Evolutionary conservation across 2,888 invertebrate species (phyloP).

Genomic region (Meloe dianella): DNA sequence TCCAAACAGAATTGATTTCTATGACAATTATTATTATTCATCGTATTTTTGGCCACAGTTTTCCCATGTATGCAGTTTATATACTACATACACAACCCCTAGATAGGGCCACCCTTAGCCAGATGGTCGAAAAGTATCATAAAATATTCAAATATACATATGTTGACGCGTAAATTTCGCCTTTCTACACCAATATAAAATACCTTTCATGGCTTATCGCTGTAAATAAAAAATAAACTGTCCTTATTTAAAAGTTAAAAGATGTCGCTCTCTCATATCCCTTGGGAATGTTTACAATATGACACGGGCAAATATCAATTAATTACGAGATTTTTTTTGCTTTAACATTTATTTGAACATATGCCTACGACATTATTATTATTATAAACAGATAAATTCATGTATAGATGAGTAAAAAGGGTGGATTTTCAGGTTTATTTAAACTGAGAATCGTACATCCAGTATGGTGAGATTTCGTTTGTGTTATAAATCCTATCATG

Average conservation of each 20-base stretch:
- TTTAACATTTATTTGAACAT: conserved; percentile 2
- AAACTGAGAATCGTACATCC: conserved; percentile 21
- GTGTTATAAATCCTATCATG: conserved; percentile 45
- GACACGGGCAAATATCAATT: conserved; percentile 28
- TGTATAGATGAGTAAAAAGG: conserved; percentile 14
- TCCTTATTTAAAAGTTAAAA: conserved; percentile 38
- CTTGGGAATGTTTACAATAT: conserved; percentile 37
- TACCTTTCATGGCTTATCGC: conserved; percentile 36
- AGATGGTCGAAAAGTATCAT: conserved; percentile 17
- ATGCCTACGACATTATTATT: too few relatives aligned
- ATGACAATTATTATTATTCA: conserved; percentile 10
- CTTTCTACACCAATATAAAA: conserved; percentile 31
- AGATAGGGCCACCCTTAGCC: conserved; percentile 6
- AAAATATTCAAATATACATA: conserved; percentile 23
- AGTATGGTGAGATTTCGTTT: conserved; percentile 30
- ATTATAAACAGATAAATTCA: conserved; percentile 19
- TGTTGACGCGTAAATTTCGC: conserved; percentile 27
- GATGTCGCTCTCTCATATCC: conserved; percentile 13
- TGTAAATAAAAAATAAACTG: conserved; percentile 38
- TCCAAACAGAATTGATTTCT: conserved; percentile 7
- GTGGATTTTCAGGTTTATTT: conserved; percentile 14
- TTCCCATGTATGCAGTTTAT: background rate
- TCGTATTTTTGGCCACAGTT: background rate
- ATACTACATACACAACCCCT: background rate
- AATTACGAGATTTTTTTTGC: conserved; percentile 30